Evolutionary conservation across 1,140 invertebrate species (phyloP), one percentile per base, ranked within the genome.

Genomic region (Stegodyphus dumicola): DNA sequence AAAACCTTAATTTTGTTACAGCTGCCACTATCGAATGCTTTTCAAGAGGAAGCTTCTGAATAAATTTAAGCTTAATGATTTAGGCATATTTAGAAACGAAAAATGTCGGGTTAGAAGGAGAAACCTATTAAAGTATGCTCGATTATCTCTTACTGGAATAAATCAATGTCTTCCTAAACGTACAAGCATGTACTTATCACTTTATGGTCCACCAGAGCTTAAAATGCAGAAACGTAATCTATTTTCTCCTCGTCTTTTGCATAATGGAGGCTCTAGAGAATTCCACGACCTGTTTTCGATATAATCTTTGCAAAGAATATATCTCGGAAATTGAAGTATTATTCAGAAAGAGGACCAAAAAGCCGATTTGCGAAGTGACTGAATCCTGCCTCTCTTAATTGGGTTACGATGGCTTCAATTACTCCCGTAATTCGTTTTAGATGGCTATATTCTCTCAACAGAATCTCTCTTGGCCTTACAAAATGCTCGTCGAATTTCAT

Each of bases 391-490:
- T 51, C 49, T 77, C 75, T 77, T 77, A 77, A 77, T 77, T 77
- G 75, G 49, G 75, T 65, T 77, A 60, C 75, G 60, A 77, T 77
- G 17, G 75, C 48, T 77, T 52, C 75, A 77, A 77, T 77, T 77
- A 77, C 60, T 77, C 9, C 33, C 17, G 48, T 77, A 77, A 77
- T 77, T 77, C 75, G 60, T 60, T 77, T 77, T 60, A 66, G 60
- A 51, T 77, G 11, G 65, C 13, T 1, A 67, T 67, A 67, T 67
- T 67, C 17, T 17, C 65, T 9, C 17, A 67, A 67, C 11, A n/a
- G 65, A 33, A 33, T 33, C 33, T 33, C 33, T 33, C 33, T 33
- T 33, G 1, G 33, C 1, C 33, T 33, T 33, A 33, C 33, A 33
- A 33, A 33, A 33, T 33, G 33, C 33, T 33, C 33, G 33, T 33